Conservation (phyloP, 1,140 invertebrate genomes). For the Habropoda laboriosa region DNA sequence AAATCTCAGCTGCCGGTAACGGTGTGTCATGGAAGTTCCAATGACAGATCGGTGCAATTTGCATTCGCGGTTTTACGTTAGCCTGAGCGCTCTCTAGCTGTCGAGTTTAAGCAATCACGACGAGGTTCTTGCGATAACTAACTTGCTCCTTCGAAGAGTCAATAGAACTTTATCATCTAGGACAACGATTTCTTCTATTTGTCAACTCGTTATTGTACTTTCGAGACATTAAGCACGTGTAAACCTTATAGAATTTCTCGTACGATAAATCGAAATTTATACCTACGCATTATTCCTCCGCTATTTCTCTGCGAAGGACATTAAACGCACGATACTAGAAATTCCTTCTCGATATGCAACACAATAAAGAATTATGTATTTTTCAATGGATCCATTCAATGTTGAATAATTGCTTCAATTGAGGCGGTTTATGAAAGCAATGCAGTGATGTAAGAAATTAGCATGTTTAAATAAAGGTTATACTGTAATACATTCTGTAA, state of each 20-base stretch:
- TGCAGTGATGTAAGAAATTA: constrained; percentile 14
- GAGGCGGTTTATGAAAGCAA: no score
- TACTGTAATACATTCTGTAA: constrained; percentile 2
- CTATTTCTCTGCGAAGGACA: background rate
- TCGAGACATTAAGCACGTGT: background rate
- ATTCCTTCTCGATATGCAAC: background rate
- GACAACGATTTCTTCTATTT: background rate
- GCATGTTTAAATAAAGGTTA: no score
- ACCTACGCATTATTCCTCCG: background rate
- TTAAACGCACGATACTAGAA: background rate
- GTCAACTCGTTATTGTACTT: background rate
- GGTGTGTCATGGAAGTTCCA: no score
- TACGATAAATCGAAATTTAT: constrained; percentile 35
- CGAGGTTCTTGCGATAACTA: background rate
- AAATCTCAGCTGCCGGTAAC: constrained; percentile 20
- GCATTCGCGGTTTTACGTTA: background rate
- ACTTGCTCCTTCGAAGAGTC: background rate
- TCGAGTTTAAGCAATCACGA: background rate
- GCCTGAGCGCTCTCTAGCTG: constrained; percentile 20
- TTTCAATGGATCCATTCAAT: background rate
- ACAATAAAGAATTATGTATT: background rate
- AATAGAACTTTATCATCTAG: constrained; percentile 21
- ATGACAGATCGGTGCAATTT: constrained; percentile 19
- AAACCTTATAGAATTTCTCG: constrained; percentile 27
- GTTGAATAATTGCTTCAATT: background rate